Evolutionary conservation across 2,888 invertebrate species (phyloP), one percentile per base, ranked within the genome.

Genomic region (Lapara coniferarum): DNA sequence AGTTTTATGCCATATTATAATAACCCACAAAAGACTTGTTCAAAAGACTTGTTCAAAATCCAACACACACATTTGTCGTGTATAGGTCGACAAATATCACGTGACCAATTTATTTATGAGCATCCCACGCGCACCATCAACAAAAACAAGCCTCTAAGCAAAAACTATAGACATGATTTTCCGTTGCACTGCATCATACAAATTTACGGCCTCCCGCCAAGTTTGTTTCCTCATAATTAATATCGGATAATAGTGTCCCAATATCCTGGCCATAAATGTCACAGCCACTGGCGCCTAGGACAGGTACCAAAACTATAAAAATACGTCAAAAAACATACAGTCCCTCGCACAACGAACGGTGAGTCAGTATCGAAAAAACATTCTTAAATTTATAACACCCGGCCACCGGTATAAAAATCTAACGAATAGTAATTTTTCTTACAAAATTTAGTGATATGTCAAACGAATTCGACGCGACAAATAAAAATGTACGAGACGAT

Each of bases 381-480:
- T 80, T 77, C 77, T 74, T 75, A 86, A 92, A 93, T 93, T 92
- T 92, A 93, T 91, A 92, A 89, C 91, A 85, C 87, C 83, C 85
- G 85, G 85, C 89, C 90, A 90, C 89, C 88, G 87, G 89, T 87
- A 87, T 90, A 89, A 89, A 88, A 89, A 87, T 89, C 85, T 86
- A 82, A 83, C 80, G 91, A 91, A 92, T 89, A 87, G 91, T 90
- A 87, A 91, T 91, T 89, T 92, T 91, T 92, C 90, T 93, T 89
- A 88, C 87, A 86, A 89, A 92, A 93, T 93, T 93, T 93, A 93
- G 92, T 92, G 91, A 93, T 90, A 91, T 91, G 93, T 93, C 93
- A 92, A 92, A 91, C 89, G 85, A 86, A 89, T 89, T 88, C 85
- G 90, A 90, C 89, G 91, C 86, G 84, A 84, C 88, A 92, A 92